Conservation (phyloP, 2,113 vertebrate genomes). For the Crotalus helleri region DNA sequence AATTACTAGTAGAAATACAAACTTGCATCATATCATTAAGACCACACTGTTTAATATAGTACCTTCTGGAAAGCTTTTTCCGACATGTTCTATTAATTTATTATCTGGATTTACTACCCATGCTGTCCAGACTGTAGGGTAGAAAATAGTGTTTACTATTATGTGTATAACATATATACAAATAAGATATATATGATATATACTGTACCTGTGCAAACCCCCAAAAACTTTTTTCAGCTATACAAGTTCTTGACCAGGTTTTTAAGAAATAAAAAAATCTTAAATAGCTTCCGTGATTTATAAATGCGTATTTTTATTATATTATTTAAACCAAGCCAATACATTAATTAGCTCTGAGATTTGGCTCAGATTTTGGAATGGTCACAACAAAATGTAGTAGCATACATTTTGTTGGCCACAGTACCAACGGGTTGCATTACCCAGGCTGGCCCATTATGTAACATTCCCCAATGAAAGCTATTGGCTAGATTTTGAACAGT, state of each 20-base stretch:
- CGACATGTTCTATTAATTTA: neutral
- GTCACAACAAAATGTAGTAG: neutral
- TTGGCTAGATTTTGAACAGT: neutral
- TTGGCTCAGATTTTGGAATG: too few relatives aligned
- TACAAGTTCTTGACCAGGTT: neutral
- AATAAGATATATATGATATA: neutral
- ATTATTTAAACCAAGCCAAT: neutral
- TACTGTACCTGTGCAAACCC: neutral
- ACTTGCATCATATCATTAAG: neutral
- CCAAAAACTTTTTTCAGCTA: neutral
- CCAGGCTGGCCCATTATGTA: neutral
- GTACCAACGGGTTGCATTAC: neutral
- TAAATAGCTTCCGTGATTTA: neutral
- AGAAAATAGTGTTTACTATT: neutral
- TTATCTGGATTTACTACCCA: neutral
- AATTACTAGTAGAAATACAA: constrained; percentile 57
- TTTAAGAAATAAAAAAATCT: neutral
- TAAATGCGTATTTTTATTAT: neutral
- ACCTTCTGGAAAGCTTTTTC: neutral
- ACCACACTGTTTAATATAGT: constrained; percentile 35
- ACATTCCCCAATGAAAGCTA: neutral
- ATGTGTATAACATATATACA: neutral
- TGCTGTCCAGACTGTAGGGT: neutral
- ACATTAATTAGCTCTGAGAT: neutral
- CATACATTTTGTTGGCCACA: neutral